Conservation (phyloP, 2,888 invertebrate species). For the Latheticus oryzae region DNA sequence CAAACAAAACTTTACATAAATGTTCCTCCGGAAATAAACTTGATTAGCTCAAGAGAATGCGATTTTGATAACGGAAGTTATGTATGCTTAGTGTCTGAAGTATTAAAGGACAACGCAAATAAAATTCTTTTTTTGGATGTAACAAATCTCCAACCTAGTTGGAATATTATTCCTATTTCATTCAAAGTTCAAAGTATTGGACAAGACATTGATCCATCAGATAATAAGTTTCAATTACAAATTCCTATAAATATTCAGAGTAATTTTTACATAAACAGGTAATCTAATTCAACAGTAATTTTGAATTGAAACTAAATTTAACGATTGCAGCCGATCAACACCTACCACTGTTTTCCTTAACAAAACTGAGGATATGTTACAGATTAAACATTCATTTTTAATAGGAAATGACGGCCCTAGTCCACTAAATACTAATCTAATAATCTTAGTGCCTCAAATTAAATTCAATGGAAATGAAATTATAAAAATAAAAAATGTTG, state of each 20-base stretch:
- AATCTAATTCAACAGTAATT: slow-evolving; percentile 4
- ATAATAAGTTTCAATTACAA: slow-evolving; percentile 46
- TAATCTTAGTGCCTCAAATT: slow-evolving; percentile 32
- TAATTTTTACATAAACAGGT: slow-evolving; percentile 52
- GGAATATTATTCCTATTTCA: slow-evolving; percentile 45
- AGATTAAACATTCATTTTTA: slow-evolving; percentile 14
- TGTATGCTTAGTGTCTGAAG: slow-evolving; percentile 26
- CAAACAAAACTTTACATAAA: slow-evolving; percentile 52
- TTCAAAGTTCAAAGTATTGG: slow-evolving; percentile 52
- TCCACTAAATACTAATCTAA: slow-evolving; percentile 41
- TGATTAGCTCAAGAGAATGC: slow-evolving; percentile 50
- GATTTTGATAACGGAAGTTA: slow-evolving; percentile 31
- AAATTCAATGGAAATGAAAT: slow-evolving; percentile 10
- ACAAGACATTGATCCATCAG: slow-evolving; percentile 47
- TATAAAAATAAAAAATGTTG: slow-evolving; percentile 32
- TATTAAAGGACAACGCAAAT: slow-evolving; percentile 50
- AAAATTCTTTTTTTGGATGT: slow-evolving; percentile 50
- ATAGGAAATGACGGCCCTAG: slow-evolving; percentile 51
- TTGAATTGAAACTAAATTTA: not conserved
- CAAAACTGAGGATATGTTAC: slow-evolving; percentile 9
- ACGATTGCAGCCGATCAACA: slow-evolving; percentile 6
- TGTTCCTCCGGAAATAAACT: slow-evolving; percentile 47
- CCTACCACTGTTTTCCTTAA: slow-evolving; percentile 10
- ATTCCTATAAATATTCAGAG: slow-evolving; percentile 49
- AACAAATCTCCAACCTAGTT: slow-evolving; percentile 38